Evolutionary conservation across 1,140 invertebrate genomes (phyloP), one percentile per base, ranked within the genome.

Genomic region (Drosophila takahashii): DNA sequence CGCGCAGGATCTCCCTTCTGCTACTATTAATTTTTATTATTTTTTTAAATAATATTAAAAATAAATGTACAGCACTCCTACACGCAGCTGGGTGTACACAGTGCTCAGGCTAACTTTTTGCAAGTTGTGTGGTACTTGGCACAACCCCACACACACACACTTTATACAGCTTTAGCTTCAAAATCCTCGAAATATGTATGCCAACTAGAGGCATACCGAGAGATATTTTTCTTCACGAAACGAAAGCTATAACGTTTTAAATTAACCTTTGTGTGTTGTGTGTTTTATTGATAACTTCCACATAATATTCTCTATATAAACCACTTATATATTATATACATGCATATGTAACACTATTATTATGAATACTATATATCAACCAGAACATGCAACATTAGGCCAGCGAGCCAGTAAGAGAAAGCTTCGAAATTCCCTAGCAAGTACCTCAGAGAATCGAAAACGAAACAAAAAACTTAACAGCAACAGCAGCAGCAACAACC

Each of bases 201-300:
- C 48, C 8, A 50, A 16, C 9, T 67, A 69, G 32, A 39, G 26
- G 48, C 65, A 70, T 70, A 70, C 34, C 47, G 9, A 53, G 11
- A 45, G 26, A 47, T 67, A 27, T 66, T 41, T 70, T 70, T 41
- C 65, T 64, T 64, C 53, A 22, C 22, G 51, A 75, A 84, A 67
- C 70, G 71, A 86, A 76, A 86, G 81, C 78, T 80, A 90, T 22
- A 22, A 22, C 22, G 22, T 22, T 22, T 22, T 22, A 22, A 22
- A 22, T 90, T 90, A 77, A 90, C 71, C 71, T 52, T 58, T 84
- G 84, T 89, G 84, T 89, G 81, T 81, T 78, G 81, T 84, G 77
- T 74, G 76, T 86, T 89, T 85, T 84, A 84, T 80, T 79, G 71
- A 70, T 76, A 89, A 73, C 65, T 77, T 76, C 76, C 60, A 64